These are phyloP conservation scores for Staurois parvus DNA, from an alignment of 2,797 vertebrate genomes.

Conservation along the genomic window DNA sequence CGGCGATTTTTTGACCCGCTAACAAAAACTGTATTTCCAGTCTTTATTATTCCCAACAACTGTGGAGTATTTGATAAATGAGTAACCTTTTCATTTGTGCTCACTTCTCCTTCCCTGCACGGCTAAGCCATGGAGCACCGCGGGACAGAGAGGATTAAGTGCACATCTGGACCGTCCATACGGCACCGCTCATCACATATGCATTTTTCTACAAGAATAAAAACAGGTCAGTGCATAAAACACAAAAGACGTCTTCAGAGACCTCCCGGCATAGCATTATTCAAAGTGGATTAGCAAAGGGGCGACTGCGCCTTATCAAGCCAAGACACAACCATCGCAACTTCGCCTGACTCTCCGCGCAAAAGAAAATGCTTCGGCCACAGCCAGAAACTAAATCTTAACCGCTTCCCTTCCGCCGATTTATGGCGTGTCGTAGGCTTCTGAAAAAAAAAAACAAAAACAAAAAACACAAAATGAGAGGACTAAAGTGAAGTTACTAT, in stretches of 20 bases:
- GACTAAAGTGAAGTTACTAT: no score
- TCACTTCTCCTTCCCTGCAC: conserved; percentile 42
- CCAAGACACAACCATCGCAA: background rate
- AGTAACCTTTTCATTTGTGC: conserved; percentile 53
- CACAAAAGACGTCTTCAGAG: conserved; percentile 38
- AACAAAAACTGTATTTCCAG: conserved; percentile 10
- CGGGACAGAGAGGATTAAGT: conserved; percentile 47
- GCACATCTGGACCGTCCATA: conserved; percentile 56
- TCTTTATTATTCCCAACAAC: conserved; percentile 39
- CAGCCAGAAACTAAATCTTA: background rate
- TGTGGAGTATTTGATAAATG: conserved; percentile 51
- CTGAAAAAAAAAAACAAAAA: no score
- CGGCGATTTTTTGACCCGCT: background rate
- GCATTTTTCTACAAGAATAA: conserved; percentile 41
- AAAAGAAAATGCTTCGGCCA: background rate
- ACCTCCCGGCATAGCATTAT: conserved; percentile 35
- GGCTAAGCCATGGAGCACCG: conserved; percentile 38
- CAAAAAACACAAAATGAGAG: no score
- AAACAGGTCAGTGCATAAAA: conserved; percentile 52
- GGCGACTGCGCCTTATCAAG: conserved; percentile 1
- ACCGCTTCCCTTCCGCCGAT: background rate
- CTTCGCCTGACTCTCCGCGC: conserved; percentile 21
- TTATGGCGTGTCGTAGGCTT: no score
- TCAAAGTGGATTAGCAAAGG: conserved; percentile 46
- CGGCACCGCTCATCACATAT: conserved; percentile 37